Conservation (phyloP, 2,797 vertebrate genomes). For the Sebastes oblongus region DNA sequence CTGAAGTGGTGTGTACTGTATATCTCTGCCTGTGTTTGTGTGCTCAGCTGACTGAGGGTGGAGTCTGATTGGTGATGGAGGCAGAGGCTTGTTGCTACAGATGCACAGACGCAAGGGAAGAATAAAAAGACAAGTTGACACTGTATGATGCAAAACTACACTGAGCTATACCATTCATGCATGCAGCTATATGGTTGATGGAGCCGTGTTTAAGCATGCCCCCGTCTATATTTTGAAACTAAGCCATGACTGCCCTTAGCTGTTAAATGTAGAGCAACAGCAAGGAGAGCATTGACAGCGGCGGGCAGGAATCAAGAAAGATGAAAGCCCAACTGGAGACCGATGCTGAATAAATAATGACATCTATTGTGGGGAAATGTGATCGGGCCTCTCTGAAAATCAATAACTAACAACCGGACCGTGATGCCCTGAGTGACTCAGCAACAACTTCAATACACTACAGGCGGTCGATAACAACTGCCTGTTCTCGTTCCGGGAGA, state of each 20-base stretch:
- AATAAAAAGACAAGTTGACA: neutral
- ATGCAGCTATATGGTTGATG: neutral
- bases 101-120: slow-evolving; percentile 43
- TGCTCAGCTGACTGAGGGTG: slow-evolving; percentile 50
- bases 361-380: slow-evolving; percentile 76
- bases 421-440: slow-evolving; percentile 74
- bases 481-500: slow-evolving; percentile 56
- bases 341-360: slow-evolving; percentile 80
- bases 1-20: slow-evolving; percentile 7
- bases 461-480: slow-evolving; percentile 63
- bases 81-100: slow-evolving; percentile 70
- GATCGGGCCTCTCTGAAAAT: slow-evolving; percentile 77
- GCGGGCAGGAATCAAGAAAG: slow-evolving; percentile 57
- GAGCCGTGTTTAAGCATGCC: neutral
- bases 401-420: slow-evolving; percentile 78
- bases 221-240: slow-evolving; percentile 9
- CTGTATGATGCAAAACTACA: slow-evolving; percentile 10
- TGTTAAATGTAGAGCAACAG: slow-evolving; percentile 58
- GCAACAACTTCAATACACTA: slow-evolving; percentile 73
- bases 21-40: slow-evolving; percentile 13
- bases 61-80: slow-evolving; percentile 58
- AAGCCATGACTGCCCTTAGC: slow-evolving; percentile 39
- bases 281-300: slow-evolving; percentile 43
- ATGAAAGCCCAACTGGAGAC: slow-evolving; percentile 69
- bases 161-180: slow-evolving; percentile 18